These are phyloP conservation scores for Augochlorella aurata DNA, from an alignment of 2,888 invertebrate species.

Conservation along the genomic window DNA sequence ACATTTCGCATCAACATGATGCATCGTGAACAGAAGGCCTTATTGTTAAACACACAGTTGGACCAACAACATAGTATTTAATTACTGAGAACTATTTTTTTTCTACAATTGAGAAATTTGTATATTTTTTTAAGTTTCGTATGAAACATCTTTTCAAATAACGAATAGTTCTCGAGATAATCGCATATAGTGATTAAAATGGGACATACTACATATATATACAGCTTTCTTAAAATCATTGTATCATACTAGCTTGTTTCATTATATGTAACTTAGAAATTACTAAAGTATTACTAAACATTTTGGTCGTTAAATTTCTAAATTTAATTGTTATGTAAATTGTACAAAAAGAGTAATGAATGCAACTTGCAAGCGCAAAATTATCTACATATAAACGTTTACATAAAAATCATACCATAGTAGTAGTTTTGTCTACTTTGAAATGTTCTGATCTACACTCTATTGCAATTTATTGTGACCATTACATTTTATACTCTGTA, in stretches of 20 bases:
- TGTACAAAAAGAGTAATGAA: not conserved
- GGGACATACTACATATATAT: not conserved
- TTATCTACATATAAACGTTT: not conserved
- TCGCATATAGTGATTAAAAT: too few species aligned
- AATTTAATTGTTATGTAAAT: not conserved
- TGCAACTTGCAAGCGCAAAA: not conserved
- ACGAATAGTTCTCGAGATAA: too few species aligned
- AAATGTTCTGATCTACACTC: not conserved
- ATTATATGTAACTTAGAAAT: constrained; percentile 28
- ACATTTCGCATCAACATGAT: too few species aligned
- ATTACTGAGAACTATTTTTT: constrained; percentile 2
- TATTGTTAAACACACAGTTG: constrained; percentile 15
- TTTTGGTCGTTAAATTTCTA: not conserved
- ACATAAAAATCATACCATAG: not conserved
- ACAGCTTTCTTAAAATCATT: not conserved
- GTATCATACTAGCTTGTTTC: constrained; percentile 12
- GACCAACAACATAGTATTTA: constrained; percentile 33
- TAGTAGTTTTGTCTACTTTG: not conserved
- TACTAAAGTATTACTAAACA: constrained; percentile 31
- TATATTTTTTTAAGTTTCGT: constrained; percentile 17
- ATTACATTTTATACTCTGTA: constrained; percentile 17
- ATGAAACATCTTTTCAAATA: too few species aligned
- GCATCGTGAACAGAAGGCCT: too few species aligned
- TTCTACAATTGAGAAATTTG: constrained; percentile 16
- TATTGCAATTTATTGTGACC: not conserved